Evolutionary conservation across 2,888 invertebrate genomes (phyloP), one percentile per base, ranked within the genome.

Genomic region (Dicyrtoma fusca): DNA sequence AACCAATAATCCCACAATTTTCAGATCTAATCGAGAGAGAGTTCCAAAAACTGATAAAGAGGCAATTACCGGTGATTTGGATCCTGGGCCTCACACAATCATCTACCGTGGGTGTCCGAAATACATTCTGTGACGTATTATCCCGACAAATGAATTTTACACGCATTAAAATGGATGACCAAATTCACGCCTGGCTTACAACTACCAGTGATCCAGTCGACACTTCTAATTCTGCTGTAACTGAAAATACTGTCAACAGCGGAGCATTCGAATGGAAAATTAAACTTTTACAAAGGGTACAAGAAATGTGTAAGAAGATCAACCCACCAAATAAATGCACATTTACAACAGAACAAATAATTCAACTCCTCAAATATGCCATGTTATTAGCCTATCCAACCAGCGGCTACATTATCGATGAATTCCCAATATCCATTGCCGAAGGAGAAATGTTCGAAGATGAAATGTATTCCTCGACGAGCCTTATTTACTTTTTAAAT

Each of bases 41-140:
- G 5, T 69, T 69, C 26, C 61, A 66, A 57, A 6, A 47, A 25
- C 6, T 70, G 26, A 53, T 57, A 8, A 26, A 61, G n/a, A 3
- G 19, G 44, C 69, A 57, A 2, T 26, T 53, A 1, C 74, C 74
- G 2, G 55, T 72, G 8, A 70, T 74, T 17, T 74, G 74, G 72
- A 69, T 74, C n/a, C 63, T 65, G 17, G 74, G 74, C 0, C 70
- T 69, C 17, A 49, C 55, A 13, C 74, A 74, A 17, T 55, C 17
- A 6, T 17, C 42, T 3, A 53, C 61, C 0, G 64, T 42, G 8
- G 19, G 25, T 3, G 42, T 11, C 17, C 42, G 74, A 19, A 17
- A 53, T 8, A 19, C n/a, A 10, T 74, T 72, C 34, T 65, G 69
- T 19, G 10, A 66, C 1, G 25, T 57, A 1, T 34, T 74, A 26